These are phyloP conservation scores for Gila robusta DNA, from an alignment of 2,797 vertebrate species.

Conservation along the genomic window DNA sequence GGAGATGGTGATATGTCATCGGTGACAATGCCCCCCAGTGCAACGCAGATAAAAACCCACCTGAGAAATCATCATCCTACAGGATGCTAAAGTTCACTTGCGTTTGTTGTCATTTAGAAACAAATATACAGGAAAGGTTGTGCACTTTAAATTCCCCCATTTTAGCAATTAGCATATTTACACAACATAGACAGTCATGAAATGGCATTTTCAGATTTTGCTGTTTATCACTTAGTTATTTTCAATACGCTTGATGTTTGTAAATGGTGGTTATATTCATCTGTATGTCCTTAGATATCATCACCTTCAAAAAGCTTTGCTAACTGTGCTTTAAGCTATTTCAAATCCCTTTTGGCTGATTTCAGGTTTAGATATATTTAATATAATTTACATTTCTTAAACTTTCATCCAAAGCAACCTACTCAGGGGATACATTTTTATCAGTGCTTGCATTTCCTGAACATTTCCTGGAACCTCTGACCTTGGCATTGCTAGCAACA, in stretches of 20 bases:
- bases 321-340: conserved; percentile 1
- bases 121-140: conserved; percentile 51
- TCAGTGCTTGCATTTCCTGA: background rate
- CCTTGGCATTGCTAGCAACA: conserved; percentile 7
- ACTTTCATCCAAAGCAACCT: conserved; percentile 3
- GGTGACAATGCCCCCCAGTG: conserved; percentile 63
- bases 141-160: conserved; percentile 16
- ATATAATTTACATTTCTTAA: background rate
- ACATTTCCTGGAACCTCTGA: background rate
- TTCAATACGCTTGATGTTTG: background rate
- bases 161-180: conserved; percentile 40
- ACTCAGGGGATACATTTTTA: conserved; percentile 11
- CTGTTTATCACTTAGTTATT: background rate
- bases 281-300: background rate
- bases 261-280: background rate
- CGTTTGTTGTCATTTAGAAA: conserved; percentile 45
- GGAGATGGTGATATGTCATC: conserved; percentile 64
- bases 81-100: conserved; percentile 56
- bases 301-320: background rate
- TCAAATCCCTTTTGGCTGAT: background rate
- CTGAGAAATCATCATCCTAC: conserved; percentile 56
- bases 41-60: conserved; percentile 58
- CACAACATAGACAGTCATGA: conserved; percentile 18
- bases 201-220: conserved; percentile 12
- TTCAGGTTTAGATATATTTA: conserved; percentile 6